These are phyloP conservation scores for Nasonia vitripennis DNA, from an alignment of 1,140 invertebrate species.

Conservation along the genomic window DNA sequence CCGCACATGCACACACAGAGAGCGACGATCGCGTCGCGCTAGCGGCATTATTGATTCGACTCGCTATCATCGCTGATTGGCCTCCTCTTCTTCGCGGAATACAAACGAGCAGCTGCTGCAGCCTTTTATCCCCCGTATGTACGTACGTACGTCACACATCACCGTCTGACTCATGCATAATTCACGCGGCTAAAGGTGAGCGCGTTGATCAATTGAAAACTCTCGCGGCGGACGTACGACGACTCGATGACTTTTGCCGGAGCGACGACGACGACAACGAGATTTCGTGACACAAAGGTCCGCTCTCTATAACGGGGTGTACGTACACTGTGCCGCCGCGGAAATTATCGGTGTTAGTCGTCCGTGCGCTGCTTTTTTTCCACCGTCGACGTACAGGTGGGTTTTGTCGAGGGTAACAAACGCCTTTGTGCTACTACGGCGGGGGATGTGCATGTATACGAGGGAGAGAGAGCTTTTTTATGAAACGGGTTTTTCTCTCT, in stretches of 20 bases:
- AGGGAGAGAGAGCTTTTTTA: too few species aligned
- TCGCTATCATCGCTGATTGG: background rate
- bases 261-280: background rate
- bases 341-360: background rate
- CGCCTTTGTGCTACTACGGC: background rate
- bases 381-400: background rate
- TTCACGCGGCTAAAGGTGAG: background rate
- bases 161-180: background rate
- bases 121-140: background rate
- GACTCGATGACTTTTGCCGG: background rate
- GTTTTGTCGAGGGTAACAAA: background rate
- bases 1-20: too few species aligned
- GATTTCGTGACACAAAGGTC: background rate
- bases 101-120: background rate
- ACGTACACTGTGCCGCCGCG: background rate
- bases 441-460: background rate
- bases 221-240: background rate
- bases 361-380: background rate
- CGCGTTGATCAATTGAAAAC: background rate
- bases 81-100: conserved; percentile 2
- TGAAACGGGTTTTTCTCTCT: background rate
- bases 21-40: background rate
- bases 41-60: background rate
- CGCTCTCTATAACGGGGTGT: background rate
- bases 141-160: background rate